These are phyloP conservation scores for Hydrochoerus hydrochaeris DNA, from an alignment of 2,113 vertebrate species.

Conservation along the genomic window DNA sequence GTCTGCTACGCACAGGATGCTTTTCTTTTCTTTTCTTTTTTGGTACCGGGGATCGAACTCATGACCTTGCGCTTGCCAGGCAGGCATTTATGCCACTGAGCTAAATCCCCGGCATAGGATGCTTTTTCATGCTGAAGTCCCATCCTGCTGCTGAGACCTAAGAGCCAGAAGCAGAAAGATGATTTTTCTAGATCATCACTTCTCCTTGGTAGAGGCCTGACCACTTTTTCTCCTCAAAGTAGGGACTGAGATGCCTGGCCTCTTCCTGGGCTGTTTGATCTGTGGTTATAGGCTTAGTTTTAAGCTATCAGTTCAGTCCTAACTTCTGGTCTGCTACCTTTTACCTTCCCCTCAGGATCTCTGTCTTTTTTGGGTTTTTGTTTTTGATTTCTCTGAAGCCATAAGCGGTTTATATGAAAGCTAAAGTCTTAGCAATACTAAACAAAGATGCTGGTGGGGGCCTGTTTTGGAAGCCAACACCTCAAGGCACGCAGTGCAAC, in stretches of 20 bases:
- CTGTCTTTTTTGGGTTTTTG: not conserved
- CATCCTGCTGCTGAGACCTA: not conserved
- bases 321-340: not conserved
- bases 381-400: not conserved
- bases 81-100: no score
- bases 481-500: not conserved
- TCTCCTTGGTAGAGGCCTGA: not conserved
- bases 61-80: no score
- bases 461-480: not conserved
- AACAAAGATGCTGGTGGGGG: not conserved
- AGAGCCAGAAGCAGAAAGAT: not conserved
- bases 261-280: not conserved
- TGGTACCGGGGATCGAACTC: no score
- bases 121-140: not conserved
- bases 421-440: not conserved
- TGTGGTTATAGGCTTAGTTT: not conserved
- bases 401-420: not conserved
- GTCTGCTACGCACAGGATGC: accelerated
- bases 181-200: not conserved
- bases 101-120: no score
- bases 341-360: not conserved
- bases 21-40: no score
- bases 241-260: not conserved
- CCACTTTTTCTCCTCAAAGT: not conserved
- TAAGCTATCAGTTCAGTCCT: no score